Evolutionary conservation across 2,888 invertebrate genomes (phyloP).

Genomic region (Leptinotarsa peninsularis): DNA sequence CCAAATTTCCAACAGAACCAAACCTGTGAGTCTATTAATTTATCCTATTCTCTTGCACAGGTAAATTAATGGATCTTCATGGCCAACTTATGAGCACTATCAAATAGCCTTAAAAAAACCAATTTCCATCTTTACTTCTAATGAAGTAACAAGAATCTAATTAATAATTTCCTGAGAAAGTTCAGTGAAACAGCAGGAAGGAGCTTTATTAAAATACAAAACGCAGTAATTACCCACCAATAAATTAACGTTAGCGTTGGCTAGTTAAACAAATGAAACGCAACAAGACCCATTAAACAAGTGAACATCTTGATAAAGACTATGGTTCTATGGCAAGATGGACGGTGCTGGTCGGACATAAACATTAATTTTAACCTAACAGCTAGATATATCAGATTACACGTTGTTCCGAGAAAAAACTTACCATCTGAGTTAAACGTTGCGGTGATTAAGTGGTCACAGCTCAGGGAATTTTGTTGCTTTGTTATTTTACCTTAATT

Average conservation of each 20-base stretch:
- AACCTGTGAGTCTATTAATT: too few species aligned
- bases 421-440: conserved; percentile 61
- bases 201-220: conserved; percentile 39
- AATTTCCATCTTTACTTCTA: background rate
- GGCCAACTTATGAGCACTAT: background rate
- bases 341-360: conserved; percentile 64
- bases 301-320: conserved; percentile 67
- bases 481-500: conserved; percentile 49
- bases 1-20: too few species aligned
- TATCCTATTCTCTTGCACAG: too few species aligned
- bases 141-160: conserved; percentile 4
- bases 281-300: conserved; percentile 66
- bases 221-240: conserved; percentile 40
- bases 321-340: conserved; percentile 64
- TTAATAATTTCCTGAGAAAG: conserved; percentile 20
- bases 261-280: conserved; percentile 61
- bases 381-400: conserved; percentile 66
- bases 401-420: conserved; percentile 63
- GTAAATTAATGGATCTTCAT: background rate
- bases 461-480: conserved; percentile 55
- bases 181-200: conserved; percentile 26
- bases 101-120: background rate
- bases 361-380: conserved; percentile 68
- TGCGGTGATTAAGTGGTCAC: conserved; percentile 61
- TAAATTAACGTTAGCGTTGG: conserved; percentile 48